These are phyloP conservation scores for Parauchenoglanis punctatus DNA, from an alignment of 2,797 vertebrate genomes.

Conservation along the genomic window DNA sequence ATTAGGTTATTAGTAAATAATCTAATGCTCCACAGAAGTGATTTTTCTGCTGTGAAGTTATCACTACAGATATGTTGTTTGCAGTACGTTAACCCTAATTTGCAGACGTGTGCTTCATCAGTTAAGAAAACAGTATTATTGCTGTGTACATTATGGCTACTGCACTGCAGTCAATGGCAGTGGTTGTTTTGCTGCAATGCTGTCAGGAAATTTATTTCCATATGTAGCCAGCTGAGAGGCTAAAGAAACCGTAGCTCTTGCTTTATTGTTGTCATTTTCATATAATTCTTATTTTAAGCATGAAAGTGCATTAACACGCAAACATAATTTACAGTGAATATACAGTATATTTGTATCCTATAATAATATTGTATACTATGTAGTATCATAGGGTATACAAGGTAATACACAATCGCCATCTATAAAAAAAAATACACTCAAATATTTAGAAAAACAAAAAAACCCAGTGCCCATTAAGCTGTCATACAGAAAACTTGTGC, in stretches of 20 bases:
- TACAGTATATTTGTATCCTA: slow-evolving; percentile 66
- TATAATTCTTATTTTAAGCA: slow-evolving; percentile 59
- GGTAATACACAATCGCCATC: slow-evolving; percentile 77
- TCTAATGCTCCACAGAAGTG: neutral
- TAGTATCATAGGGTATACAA: slow-evolving; percentile 74
- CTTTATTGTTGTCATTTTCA: slow-evolving; percentile 56
- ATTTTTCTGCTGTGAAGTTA: neutral
- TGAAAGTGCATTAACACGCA: slow-evolving; percentile 73
- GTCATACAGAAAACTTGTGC: slow-evolving; percentile 77
- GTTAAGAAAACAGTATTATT: slow-evolving; percentile 67
- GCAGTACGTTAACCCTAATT: slow-evolving; percentile 29
- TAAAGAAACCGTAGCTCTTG: slow-evolving; percentile 63
- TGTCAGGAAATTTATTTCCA: slow-evolving; percentile 65
- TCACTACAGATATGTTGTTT: neutral
- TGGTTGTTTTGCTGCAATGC: slow-evolving; percentile 74
- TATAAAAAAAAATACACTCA: slow-evolving; percentile 72
- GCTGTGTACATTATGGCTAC: slow-evolving; percentile 78
- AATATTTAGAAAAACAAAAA: slow-evolving; percentile 70
- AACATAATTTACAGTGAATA: slow-evolving; percentile 75
- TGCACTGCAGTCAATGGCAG: slow-evolving; percentile 74
- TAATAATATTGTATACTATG: slow-evolving; percentile 48
- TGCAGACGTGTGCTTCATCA: slow-evolving; percentile 39
- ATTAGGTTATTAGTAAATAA: neutral
- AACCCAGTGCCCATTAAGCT: slow-evolving; percentile 69
- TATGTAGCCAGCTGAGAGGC: slow-evolving; percentile 57